Evolutionary conservation across 2,113 vertebrate species (phyloP).

Genomic region (Pitta sordida): DNA sequence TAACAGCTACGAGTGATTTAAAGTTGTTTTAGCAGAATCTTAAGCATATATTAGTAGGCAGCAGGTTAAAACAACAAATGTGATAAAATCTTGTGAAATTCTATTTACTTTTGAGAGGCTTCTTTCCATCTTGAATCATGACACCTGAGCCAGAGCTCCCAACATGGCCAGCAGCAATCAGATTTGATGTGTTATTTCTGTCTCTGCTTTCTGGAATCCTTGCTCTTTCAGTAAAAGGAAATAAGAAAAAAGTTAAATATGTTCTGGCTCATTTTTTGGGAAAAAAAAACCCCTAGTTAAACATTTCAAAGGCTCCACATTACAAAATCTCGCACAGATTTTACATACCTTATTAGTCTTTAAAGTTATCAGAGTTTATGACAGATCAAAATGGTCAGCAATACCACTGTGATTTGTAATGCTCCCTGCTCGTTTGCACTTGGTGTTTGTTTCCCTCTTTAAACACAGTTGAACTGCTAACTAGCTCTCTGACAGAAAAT

Average conservation of each 20-base stretch:
- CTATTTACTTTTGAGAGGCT: conserved; percentile 75
- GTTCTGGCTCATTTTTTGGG: not conserved
- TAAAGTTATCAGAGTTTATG: not conserved
- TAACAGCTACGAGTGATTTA: not conserved
- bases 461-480: not conserved
- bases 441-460: not conserved
- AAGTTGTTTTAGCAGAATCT: not conserved
- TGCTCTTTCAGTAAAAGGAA: conserved; percentile 13
- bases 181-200: not conserved
- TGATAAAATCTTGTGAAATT: not conserved
- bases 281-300: not conserved
- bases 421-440: not conserved
- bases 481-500: not conserved
- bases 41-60: not conserved
- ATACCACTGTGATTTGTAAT: not conserved
- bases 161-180: not conserved
- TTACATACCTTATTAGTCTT: not conserved
- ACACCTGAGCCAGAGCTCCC: not conserved
- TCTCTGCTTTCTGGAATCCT: conserved; percentile 54
- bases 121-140: conserved; percentile 66
- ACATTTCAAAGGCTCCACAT: not conserved
- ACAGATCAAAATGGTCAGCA: not conserved
- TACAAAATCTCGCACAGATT: not conserved
- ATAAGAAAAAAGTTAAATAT: not conserved
- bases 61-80: not conserved